Percentiles rank a stretch among this genome's conserved stretches.
These are phyloP conservation scores for Seriola aureovittata DNA, from an alignment of 2,113 vertebrate species.

Conservation along the genomic window DNA sequence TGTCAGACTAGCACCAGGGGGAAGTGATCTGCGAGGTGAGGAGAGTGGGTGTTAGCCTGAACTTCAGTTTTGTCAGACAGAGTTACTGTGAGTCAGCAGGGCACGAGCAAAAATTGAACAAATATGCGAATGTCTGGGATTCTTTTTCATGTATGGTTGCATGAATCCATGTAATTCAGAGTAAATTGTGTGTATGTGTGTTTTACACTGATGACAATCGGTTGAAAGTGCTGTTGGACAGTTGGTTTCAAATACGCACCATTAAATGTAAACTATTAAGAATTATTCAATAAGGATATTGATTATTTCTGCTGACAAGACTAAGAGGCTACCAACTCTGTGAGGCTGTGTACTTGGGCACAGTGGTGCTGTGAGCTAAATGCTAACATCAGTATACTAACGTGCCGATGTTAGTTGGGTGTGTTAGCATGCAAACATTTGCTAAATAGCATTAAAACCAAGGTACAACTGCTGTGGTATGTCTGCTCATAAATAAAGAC, in stretches of 20 bases:
- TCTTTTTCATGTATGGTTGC: background rate
- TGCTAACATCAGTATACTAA: too few species aligned
- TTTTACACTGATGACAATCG: background rate
- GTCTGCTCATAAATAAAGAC: too few species aligned
- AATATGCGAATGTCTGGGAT: background rate
- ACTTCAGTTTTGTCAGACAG: constrained; percentile 62
- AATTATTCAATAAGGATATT: background rate
- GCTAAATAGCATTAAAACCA: too few species aligned
- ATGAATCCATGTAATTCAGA: background rate
- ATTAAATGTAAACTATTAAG: background rate
- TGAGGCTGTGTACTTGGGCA: background rate
- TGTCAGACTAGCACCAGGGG: constrained; percentile 68
- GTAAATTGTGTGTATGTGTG: background rate
- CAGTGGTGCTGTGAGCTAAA: background rate
- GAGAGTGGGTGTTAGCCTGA: constrained; percentile 54
- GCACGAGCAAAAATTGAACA: constrained; percentile 23
- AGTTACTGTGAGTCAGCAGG: constrained; percentile 39
- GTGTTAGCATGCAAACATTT: too few species aligned
- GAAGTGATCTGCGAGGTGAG: constrained; percentile 64
- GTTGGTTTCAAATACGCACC: background rate
- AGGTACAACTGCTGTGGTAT: too few species aligned
- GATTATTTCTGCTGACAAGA: background rate
- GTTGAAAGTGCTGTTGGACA: background rate
- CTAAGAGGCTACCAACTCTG: background rate
- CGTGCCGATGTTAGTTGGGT: background rate